Evolutionary conservation across 2,797 vertebrate species (phyloP).

Genomic region (Bufotes viridis): DNA sequence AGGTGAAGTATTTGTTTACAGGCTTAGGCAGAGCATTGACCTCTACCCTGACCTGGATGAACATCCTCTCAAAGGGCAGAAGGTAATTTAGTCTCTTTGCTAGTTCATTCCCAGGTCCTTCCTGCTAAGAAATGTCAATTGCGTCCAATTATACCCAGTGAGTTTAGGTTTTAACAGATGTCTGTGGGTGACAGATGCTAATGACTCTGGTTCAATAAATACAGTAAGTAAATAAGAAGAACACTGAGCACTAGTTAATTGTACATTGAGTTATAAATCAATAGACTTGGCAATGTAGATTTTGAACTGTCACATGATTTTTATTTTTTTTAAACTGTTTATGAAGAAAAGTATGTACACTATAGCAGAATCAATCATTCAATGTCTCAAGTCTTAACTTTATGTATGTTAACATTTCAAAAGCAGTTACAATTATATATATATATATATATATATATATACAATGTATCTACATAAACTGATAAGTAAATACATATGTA

Average conservation of each 20-base stretch:
- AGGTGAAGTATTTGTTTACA: conserved; percentile 60
- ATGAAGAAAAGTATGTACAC: neutral
- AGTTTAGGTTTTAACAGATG: conserved; percentile 61
- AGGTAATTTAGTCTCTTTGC: conserved; percentile 62
- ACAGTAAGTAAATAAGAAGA: conserved; percentile 39
- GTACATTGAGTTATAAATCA: conserved; percentile 18
- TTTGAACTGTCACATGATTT: neutral
- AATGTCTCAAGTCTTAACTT: neutral
- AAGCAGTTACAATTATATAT: neutral
- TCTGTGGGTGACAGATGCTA: conserved; percentile 37
- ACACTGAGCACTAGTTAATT: neutral
- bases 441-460: too few species aligned
- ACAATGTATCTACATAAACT: too few species aligned
- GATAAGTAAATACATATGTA: neutral
- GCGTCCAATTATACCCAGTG: conserved; percentile 53
- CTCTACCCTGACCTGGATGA: conserved; percentile 55
- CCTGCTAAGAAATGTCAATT: conserved; percentile 57
- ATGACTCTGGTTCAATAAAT: conserved; percentile 43
- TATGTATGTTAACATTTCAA: neutral
- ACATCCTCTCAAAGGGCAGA: conserved; percentile 51
- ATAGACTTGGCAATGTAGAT: neutral
- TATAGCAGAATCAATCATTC: neutral
- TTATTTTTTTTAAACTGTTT: neutral
- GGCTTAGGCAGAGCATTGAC: conserved; percentile 60
- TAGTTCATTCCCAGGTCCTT: conserved; percentile 59